Base-by-base conservation (phyloP, 2,888 invertebrate species). In the Tyria jacobaeae region DNA sequence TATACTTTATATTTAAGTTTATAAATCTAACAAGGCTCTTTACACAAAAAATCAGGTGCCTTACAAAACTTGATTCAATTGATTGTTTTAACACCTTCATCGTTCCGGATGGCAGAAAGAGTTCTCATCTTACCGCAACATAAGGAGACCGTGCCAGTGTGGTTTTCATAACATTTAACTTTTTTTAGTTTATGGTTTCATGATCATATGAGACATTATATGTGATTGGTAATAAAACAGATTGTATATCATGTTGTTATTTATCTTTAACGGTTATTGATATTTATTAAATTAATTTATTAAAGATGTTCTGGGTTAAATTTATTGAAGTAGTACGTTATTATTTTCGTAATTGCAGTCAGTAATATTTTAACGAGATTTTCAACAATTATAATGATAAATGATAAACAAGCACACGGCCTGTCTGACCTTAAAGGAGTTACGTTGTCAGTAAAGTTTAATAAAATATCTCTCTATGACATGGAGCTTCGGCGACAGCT, bases 61-160 rank as follows among this genome's bases (percentile, higher is more conserved):
- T 49, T 63, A 78, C 63, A 74, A 78, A 70, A 76, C 73, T 58
- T 66, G 71, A 80, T 80, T 75, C 75, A 73, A 78, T 79, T 71
- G 76, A 79, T 80, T 80, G 77, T 73, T 77, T 77, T 79, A 76
- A 73, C 72, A 78, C 76, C 67, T 78, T 69, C 67, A 64, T 61
- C 78, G 84, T 85, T 87, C 81, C 80, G 80, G 82, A 75, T 76
- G 75, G 69, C 41, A 62, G 79, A 75, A 66, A 73, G 76, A 64
- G 70, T 68, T 75, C 80, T 80, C 69, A 75, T 76, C 78, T 87
- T 84, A 78, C 83, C 75, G 73, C 80, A 79, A 79, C 66, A 76
- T 68, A 80, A 82, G 81, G 75, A 78, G 75, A 82, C 72, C 71
- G 73, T 65, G 71, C 76, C 71, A 85, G 79, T 85, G 85, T 82